These are phyloP conservation scores for Paedocypris sp. DNA, from an alignment of 2,113 vertebrate species.

Conservation along the genomic window DNA sequence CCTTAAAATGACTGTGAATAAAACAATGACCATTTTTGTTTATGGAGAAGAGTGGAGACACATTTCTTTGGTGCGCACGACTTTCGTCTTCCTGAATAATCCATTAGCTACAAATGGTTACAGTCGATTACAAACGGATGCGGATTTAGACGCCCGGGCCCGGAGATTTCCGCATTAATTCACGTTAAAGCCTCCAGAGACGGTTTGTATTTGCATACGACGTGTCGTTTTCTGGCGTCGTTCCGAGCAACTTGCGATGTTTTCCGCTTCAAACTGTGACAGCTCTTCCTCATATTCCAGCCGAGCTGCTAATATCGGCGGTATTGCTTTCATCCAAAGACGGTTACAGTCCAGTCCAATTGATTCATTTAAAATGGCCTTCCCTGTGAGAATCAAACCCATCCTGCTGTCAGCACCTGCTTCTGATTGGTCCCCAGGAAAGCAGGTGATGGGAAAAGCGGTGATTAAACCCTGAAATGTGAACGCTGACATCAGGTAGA, in stretches of 20 bases:
- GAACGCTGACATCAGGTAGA: not conserved
- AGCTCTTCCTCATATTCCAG: no score
- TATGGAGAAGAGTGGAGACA: constrained; percentile 38
- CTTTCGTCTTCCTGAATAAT: constrained; percentile 8
- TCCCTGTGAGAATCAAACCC: no score
- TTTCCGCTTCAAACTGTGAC: no score
- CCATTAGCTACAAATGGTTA: not conserved
- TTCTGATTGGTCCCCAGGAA: no score
- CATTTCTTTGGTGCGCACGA: constrained; percentile 3
- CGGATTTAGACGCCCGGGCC: not conserved
- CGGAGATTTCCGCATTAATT: constrained; percentile 3
- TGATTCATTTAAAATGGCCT: no score
- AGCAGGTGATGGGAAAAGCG: no score
- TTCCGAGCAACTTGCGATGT: constrained; percentile 1
- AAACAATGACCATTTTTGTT: constrained; percentile 58
- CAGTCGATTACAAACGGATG: not conserved
- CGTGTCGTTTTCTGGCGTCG: constrained; percentile 2
- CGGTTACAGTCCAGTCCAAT: no score
- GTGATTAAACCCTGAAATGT: not conserved
- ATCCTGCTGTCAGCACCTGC: no score
- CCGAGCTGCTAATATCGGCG: no score
- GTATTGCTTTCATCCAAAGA: no score
- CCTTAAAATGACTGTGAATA: constrained; percentile 63
- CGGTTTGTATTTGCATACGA: constrained; percentile 12
- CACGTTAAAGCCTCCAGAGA: constrained; percentile 6